Conservation (phyloP, 2,113 vertebrate species). For the Aythya baeri region DNA sequence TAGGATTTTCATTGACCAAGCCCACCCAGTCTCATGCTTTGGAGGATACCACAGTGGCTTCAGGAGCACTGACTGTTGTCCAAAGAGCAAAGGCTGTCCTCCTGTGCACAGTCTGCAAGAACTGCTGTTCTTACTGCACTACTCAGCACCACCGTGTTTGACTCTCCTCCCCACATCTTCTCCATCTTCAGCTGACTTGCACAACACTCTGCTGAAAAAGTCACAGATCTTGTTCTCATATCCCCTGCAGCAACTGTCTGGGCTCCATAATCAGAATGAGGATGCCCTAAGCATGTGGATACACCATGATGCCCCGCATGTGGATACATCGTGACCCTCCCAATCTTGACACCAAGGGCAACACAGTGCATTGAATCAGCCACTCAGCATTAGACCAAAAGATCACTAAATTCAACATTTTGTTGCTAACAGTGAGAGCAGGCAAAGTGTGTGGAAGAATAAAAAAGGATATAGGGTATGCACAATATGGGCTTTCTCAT, state of each 20-base stretch:
- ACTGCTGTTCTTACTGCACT: background rate
- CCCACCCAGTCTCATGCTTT: background rate
- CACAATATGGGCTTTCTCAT: background rate
- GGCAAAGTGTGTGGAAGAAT: background rate
- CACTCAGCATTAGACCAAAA: background rate
- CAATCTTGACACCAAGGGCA: background rate
- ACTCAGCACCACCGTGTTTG: rapidly evolving
- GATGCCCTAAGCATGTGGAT: background rate
- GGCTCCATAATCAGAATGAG: background rate
- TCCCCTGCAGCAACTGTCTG: background rate
- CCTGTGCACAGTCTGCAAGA: background rate
- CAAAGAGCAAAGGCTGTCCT: background rate
- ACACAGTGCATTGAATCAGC: background rate
- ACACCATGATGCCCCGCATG: too few relatives aligned
- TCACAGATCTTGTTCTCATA: rapidly evolving
- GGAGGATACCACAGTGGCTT: background rate
- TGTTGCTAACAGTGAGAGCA: background rate
- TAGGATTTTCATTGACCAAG: background rate
- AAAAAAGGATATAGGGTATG: background rate
- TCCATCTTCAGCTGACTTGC: background rate
- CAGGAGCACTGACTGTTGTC: background rate
- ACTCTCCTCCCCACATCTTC: background rate
- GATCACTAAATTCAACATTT: background rate
- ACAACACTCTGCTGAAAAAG: background rate
- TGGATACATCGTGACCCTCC: background rate